Base-by-base conservation (phyloP, 2,113 vertebrate genomes). In the Trogon melanurus region DNA sequence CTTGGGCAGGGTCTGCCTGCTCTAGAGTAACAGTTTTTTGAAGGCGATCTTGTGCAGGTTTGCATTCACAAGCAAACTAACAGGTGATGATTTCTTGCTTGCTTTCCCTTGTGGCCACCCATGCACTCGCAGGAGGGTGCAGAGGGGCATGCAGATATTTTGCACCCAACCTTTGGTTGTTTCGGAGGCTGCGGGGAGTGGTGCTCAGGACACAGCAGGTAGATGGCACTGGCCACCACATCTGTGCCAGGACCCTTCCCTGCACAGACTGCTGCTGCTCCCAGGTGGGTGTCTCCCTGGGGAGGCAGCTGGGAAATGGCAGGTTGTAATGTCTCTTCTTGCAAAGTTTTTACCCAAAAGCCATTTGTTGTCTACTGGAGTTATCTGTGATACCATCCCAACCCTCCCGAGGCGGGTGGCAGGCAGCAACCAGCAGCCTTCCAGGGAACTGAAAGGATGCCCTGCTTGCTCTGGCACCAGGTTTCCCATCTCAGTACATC, bases 121-220 rank as follows among this genome's bases (percentile, higher is more conserved):
- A 1, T 45, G n/a, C 16, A 44, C 70, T 32, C 0, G 3, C 32
- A 48, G 51, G 56, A 54, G 61, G 30, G n/a, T 0, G n/a, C 30
- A n/a, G 22, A 34, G 50, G 27, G 34, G 19, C 1, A 1, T 0
- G 1, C 36, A 45, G 66, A 48, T 10, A 3, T 34, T 69, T 21
- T 9, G 15, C 11, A 4, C 56, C 6, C 36, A 16, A 1, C 20
- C 54, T 58, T 2, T 2, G 23, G 62, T 1, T 60, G 38, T 2
- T 75, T 17, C 15, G n/a, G 74, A 41, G 60, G 47, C 21, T 58
- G 48, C 36, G 13, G 82, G 5, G 11, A 48, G 51, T 0, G 0
- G 14, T 38, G 23, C 20, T 0, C 38, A 22, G 62, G 72, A 48
- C 9, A 1, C 15, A 34, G 69, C 48, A 58, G 61, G 12, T 27